Evolutionary conservation across 2,113 vertebrate species (phyloP).

Genomic region (Amia ocellicauda): DNA sequence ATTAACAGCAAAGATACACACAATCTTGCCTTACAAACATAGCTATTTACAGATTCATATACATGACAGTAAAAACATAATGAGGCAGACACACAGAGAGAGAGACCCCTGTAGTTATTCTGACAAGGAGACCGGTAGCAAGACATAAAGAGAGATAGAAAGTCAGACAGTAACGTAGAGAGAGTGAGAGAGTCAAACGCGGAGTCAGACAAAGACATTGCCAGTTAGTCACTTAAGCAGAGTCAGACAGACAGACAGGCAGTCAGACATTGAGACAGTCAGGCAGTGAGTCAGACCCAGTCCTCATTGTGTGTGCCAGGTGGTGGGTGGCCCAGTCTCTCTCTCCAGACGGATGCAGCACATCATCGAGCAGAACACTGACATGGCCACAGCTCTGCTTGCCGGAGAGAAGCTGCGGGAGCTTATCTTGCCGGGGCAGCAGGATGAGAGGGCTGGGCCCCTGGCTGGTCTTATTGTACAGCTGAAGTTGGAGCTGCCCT

Average conservation of each 20-base stretch:
- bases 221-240: background rate
- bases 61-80: too few species aligned
- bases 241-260: too few species aligned
- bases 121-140: too few species aligned
- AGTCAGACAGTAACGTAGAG: too few species aligned
- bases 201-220: background rate
- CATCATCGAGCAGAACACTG: conserved; percentile 93
- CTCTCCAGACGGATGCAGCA: conserved; percentile 79
- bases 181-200: too few species aligned
- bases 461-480: conserved; percentile 90
- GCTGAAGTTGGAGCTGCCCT: conserved; percentile 94
- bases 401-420: conserved; percentile 98
- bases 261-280: background rate
- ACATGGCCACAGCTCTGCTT: conserved; percentile 97
- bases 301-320: background rate
- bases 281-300: background rate
- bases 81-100: too few species aligned
- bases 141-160: too few species aligned
- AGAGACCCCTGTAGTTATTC: too few species aligned
- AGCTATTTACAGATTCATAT: too few species aligned
- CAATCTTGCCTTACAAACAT: too few species aligned
- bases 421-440: conserved; percentile 90
- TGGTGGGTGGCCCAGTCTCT: conserved; percentile 30
- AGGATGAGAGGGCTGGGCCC: conserved; percentile 87
- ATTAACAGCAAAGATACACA: too few species aligned